Percentiles rank a stretch among this genome's conserved stretches.
These are phyloP conservation scores for Corapipo altera DNA, from an alignment of 2,113 vertebrate species.

Conservation along the genomic window DNA sequence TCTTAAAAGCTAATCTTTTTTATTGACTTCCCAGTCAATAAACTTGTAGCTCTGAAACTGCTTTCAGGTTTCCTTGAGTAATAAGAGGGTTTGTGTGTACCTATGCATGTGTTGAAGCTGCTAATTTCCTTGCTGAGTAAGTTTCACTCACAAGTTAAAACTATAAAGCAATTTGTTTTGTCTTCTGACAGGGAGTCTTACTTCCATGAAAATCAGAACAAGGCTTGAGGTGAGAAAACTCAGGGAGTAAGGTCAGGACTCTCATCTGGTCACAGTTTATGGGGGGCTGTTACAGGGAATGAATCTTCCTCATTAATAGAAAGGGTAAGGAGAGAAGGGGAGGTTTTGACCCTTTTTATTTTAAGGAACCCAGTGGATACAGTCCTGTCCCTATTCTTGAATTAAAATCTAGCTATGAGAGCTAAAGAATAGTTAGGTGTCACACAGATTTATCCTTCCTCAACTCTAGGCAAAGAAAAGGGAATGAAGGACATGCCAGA, in stretches of 20 bases:
- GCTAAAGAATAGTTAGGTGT: neutral
- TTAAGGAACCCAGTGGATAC: neutral
- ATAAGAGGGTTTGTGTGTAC: conserved; percentile 27
- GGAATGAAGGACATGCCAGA: neutral
- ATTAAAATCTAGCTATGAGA: neutral
- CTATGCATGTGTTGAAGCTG: conserved; percentile 22
- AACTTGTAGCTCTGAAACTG: conserved; percentile 64
- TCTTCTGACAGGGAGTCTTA: neutral
- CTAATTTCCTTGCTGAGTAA: conserved; percentile 3
- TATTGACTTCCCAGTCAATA: conserved; percentile 69
- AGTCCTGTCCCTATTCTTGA: neutral
- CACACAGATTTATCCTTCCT: neutral
- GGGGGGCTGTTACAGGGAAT: neutral
- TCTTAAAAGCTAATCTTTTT: conserved; percentile 44
- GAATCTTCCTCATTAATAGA: neutral
- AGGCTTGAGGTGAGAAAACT: neutral
- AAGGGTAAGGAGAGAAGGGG: neutral
- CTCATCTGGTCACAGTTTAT: neutral
- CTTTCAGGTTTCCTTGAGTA: conserved; percentile 59
- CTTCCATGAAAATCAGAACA: neutral
- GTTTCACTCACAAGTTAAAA: neutral
- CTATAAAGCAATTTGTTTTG: conserved; percentile 5
- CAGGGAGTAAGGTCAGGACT: neutral
- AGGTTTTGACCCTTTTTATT: neutral
- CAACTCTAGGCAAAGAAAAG: neutral